Conservation (phyloP, 2,113 vertebrate genomes). For the Corythornis madagascariensis region DNA sequence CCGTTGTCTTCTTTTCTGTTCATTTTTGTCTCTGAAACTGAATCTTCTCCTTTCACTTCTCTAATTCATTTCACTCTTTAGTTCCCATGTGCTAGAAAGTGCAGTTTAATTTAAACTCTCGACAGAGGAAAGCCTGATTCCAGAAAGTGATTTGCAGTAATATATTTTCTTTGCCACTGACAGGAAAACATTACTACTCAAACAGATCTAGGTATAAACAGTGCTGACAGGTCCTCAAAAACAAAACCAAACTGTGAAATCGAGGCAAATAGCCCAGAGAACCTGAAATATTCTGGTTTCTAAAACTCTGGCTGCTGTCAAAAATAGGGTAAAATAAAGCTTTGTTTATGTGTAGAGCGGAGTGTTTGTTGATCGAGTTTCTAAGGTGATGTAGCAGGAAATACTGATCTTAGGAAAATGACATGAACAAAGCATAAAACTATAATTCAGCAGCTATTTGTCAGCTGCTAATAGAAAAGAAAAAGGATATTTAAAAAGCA, state of each 20-base stretch:
- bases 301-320: constrained; percentile 31
- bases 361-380: constrained; percentile 67
- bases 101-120: constrained; percentile 8
- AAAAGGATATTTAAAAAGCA: not conserved
- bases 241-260: constrained; percentile 33
- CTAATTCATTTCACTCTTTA: not conserved
- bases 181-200: not conserved
- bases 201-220: constrained; percentile 22
- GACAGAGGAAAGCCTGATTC: not conserved
- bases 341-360: constrained; percentile 26
- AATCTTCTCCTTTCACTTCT: constrained; percentile 46
- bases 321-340: constrained; percentile 49
- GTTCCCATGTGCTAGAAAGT: constrained; percentile 36
- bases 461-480: not conserved
- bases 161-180: constrained; percentile 15
- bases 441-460: constrained; percentile 45
- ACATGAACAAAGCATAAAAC: constrained; percentile 33
- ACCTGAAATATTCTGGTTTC: constrained; percentile 11
- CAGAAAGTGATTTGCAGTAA: constrained; percentile 21
- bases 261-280: constrained; percentile 33
- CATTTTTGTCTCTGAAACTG: not conserved
- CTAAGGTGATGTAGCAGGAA: constrained; percentile 69
- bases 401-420: constrained; percentile 38
- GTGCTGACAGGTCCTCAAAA: constrained; percentile 47
- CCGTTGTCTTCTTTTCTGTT: not conserved